Conservation (phyloP, 2,113 vertebrate species). For the Collichthys lucidus region DNA sequence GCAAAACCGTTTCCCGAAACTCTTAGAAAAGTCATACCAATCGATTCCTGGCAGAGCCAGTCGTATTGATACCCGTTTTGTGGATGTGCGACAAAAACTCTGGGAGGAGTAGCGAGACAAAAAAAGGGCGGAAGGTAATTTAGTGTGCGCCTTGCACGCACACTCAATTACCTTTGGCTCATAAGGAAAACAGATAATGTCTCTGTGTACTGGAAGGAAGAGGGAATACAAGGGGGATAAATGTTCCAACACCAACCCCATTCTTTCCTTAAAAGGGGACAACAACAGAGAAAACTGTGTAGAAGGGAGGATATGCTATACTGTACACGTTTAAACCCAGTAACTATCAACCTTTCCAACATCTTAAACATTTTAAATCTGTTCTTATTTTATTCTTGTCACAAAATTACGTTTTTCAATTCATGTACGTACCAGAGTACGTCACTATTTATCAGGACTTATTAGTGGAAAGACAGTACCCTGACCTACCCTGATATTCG, state of each 20-base stretch:
- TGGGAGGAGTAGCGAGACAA: too few species aligned
- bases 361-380: background rate
- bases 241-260: too few species aligned
- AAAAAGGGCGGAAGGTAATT: too few species aligned
- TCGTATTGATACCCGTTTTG: too few species aligned
- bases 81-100: too few species aligned
- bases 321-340: too few species aligned
- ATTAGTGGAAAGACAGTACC: conserved; percentile 12
- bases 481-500: background rate
- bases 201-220: background rate
- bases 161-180: background rate
- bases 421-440: background rate
- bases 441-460: conserved; percentile 12
- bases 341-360: background rate
- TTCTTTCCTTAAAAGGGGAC: background rate
- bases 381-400: background rate
- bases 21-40: too few species aligned
- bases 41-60: too few species aligned
- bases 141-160: too few species aligned
- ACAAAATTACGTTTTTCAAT: background rate
- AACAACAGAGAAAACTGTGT: background rate
- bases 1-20: too few species aligned
- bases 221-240: background rate
- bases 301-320: too few species aligned
- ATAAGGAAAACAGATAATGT: background rate